phyloP scores from a whole-genome alignment of 1,140 invertebrate genomes.

The Brachionus koreanus region DNA sequence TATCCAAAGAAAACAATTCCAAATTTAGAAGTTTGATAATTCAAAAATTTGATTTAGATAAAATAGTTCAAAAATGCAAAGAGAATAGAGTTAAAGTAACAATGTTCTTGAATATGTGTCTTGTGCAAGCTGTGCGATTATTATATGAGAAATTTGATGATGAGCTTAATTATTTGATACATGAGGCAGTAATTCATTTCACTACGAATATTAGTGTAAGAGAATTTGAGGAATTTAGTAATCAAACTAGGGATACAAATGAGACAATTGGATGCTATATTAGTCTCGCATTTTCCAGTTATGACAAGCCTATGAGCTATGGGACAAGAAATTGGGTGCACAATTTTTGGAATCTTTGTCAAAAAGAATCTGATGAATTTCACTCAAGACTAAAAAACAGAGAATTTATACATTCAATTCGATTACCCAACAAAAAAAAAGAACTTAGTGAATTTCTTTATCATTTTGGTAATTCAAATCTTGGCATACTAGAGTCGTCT shows the following conservation, averaged over 20 bases:
- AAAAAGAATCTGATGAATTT: constrained; percentile 8
- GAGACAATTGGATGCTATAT: constrained; percentile 25
- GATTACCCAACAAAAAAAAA: background rate
- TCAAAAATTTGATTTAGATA: background rate
- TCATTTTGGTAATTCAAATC: constrained; percentile 43
- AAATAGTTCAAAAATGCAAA: constrained; percentile 25
- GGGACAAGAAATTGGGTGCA: background rate
- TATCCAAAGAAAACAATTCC: constrained; percentile 25
- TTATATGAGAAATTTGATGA: constrained; percentile 10
- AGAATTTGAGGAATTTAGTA: background rate
- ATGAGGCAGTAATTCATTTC: constrained; percentile 9
- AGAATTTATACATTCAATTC: background rate
- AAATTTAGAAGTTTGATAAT: constrained; percentile 33
- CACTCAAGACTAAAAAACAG: background rate
- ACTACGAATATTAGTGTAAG: constrained; percentile 26
- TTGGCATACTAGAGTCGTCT: constrained; percentile 8
- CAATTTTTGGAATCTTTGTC: background rate
- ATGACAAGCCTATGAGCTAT: background rate
- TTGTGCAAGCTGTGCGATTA: background rate
- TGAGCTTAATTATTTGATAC: background rate
- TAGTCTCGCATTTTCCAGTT: background rate
- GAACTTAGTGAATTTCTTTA: constrained; percentile 1
- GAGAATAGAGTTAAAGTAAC: constrained; percentile 31
- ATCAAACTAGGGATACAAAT: background rate
- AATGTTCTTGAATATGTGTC: constrained; percentile 22